A percentile compares a stretch with the other conserved stretches of the same genome.
phyloP scores from a whole-genome alignment of 23 tunicate species.

The Trididemnum nubilum region DNA sequence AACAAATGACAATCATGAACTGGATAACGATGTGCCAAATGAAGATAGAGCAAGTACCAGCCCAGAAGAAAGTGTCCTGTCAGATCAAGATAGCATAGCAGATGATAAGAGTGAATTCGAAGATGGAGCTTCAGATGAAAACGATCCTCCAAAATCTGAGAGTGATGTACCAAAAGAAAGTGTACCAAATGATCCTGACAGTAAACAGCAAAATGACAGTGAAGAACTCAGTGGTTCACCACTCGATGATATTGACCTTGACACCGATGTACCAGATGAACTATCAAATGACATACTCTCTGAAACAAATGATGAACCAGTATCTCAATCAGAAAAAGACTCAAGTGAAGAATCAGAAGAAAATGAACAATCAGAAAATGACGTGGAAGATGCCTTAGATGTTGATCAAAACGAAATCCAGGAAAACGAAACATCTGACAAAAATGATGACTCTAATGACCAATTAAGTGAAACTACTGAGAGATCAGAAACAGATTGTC shows the following conservation, averaged over 20 bases:
- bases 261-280: constrained; percentile 25
- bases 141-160: neutral
- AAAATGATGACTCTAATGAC: constrained; percentile 14
- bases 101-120: neutral
- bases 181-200: constrained; percentile 13
- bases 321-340: neutral
- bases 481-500: constrained; percentile 14
- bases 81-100: constrained; percentile 7
- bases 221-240: constrained; percentile 16
- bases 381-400: constrained; percentile 10
- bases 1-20: constrained; percentile 2
- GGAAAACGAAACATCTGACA: constrained; percentile 4
- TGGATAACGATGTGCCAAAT: neutral
- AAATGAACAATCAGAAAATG: neutral
- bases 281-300: constrained; percentile 6
- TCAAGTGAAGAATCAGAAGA: constrained; percentile 28
- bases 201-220: constrained; percentile 1
- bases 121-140: constrained; percentile 4
- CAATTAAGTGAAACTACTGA: neutral
- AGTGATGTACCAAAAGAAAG: constrained; percentile 1
- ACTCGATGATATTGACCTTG: neutral
- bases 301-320: constrained; percentile 23
- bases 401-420: constrained; percentile 14
- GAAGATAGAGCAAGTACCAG: neutral
- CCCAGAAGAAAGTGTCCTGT: no score